These are phyloP conservation scores for Himalopsyche tibetana DNA, from an alignment of 2,888 invertebrate species.

Conservation along the genomic window DNA sequence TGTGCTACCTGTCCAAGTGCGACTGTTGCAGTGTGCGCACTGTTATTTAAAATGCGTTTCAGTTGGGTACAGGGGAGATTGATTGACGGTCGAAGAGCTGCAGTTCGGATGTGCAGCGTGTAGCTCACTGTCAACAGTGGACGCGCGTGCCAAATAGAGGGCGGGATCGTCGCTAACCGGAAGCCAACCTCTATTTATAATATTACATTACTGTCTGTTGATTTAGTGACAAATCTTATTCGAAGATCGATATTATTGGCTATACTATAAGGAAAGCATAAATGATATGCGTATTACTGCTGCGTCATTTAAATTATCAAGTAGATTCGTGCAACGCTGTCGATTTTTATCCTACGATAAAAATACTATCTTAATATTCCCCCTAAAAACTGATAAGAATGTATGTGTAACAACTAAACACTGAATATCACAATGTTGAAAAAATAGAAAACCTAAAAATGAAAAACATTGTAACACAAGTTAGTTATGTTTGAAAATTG, in stretches of 20 bases:
- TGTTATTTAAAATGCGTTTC: background rate
- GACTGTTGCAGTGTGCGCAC: slow-evolving; percentile 8
- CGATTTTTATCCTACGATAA: background rate
- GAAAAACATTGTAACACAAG: background rate
- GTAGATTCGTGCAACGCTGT: slow-evolving; percentile 2
- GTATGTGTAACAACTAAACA: too few species aligned
- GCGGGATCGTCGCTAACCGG: slow-evolving; percentile 46
- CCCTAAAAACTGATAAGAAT: background rate
- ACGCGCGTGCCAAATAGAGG: slow-evolving; percentile 55
- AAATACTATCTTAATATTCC: background rate
- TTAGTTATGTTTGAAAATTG: too few species aligned
- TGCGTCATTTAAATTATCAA: slow-evolving; percentile 50
- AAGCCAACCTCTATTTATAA: slow-evolving; percentile 59
- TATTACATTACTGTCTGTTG: background rate
- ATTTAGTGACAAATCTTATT: slow-evolving; percentile 68
- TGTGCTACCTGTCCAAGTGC: slow-evolving; percentile 40
- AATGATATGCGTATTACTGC: slow-evolving; percentile 51
- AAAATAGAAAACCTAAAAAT: background rate
- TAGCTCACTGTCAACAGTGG: slow-evolving; percentile 50
- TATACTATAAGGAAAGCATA: slow-evolving; percentile 45
- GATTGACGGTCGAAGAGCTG: slow-evolving; percentile 36
- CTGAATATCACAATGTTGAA: background rate
- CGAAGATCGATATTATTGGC: slow-evolving; percentile 67
- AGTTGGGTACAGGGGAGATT: slow-evolving; percentile 6
- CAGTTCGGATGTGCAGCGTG: slow-evolving; percentile 29